Evolutionary conservation across 2,113 vertebrate genomes (phyloP).

Genomic region (Indicator maculatus): DNA sequence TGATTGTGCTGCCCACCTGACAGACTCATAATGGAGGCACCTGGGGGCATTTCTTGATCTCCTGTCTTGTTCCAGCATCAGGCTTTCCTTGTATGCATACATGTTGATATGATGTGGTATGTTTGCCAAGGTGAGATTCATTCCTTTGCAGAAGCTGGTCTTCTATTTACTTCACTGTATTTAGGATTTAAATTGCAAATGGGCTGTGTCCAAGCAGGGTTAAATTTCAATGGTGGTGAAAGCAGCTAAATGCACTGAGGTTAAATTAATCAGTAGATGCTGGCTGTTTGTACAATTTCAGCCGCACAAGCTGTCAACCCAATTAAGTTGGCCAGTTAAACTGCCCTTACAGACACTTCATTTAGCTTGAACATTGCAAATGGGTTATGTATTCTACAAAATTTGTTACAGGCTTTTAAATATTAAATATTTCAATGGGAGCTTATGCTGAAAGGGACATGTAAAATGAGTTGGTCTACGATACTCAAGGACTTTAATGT

Average conservation of each 20-base stretch:
- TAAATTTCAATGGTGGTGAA: neutral
- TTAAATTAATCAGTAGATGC: neutral
- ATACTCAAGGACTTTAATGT: neutral
- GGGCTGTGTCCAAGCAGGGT: neutral
- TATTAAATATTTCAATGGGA: slow-evolving; percentile 6
- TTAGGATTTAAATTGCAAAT: neutral
- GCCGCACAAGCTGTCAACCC: neutral
- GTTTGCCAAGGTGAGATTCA: neutral
- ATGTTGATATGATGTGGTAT: fast-evolving
- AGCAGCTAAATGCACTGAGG: neutral
- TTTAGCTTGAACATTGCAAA: neutral
- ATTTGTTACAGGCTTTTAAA: slow-evolving; percentile 4
- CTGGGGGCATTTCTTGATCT: neutral
- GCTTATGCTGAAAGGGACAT: neutral
- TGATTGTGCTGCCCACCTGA: fast-evolving
- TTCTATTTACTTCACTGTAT: neutral
- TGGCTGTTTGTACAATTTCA: neutral
- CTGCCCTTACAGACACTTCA: neutral
- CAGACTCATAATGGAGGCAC: fast-evolving
- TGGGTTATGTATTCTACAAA: neutral
- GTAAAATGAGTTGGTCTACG: neutral
- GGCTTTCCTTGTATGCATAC: fast-evolving
- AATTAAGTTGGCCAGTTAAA: neutral
- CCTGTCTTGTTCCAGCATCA: neutral
- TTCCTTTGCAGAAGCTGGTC: neutral